A percentile compares a stretch with the other conserved stretches of the same genome.
phyloP scores from a whole-genome alignment of 2,113 vertebrate genomes.

The Otus sunia region DNA sequence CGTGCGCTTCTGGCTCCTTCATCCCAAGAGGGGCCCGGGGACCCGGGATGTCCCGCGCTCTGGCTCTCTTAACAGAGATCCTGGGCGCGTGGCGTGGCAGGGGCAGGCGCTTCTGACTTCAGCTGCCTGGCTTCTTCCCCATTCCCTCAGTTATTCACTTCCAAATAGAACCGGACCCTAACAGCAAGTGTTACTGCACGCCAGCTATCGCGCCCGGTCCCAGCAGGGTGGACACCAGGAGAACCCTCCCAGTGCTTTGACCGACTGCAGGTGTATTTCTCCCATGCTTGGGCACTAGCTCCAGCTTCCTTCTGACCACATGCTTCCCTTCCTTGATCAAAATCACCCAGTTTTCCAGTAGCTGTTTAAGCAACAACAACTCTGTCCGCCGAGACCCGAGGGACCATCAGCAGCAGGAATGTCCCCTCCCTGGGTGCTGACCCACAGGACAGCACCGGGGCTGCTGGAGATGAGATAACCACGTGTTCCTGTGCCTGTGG shows the following conservation, averaged over 20 bases:
- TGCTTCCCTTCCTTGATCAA: not conserved
- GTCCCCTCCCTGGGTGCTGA: not conserved
- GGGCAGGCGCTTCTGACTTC: not conserved
- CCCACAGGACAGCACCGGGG: not conserved
- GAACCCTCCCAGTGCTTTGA: not conserved
- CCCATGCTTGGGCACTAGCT: not conserved
- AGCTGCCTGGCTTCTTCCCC: not conserved
- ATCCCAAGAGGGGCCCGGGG: not conserved
- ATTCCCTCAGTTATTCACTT: not conserved
- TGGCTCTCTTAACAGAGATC: too few species aligned
- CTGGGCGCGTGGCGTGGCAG: not conserved
- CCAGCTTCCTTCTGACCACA: not conserved
- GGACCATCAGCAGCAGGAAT: not conserved
- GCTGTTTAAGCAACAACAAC: not conserved
- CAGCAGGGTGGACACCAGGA: not conserved
- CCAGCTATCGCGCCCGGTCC: rapidly evolving
- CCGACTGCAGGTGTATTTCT: not conserved
- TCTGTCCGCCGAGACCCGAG: rapidly evolving
- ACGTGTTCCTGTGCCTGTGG: not conserved
- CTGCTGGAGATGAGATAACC: not conserved
- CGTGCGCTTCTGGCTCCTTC: too few species aligned
- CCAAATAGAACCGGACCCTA: too few species aligned
- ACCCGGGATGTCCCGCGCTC: rapidly evolving
- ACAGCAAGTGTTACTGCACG: not conserved
- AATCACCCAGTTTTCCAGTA: not conserved